Evolutionary conservation across 2,888 invertebrate species (phyloP), one percentile per base, ranked within the genome.

Genomic region (Masnerella sp.): DNA sequence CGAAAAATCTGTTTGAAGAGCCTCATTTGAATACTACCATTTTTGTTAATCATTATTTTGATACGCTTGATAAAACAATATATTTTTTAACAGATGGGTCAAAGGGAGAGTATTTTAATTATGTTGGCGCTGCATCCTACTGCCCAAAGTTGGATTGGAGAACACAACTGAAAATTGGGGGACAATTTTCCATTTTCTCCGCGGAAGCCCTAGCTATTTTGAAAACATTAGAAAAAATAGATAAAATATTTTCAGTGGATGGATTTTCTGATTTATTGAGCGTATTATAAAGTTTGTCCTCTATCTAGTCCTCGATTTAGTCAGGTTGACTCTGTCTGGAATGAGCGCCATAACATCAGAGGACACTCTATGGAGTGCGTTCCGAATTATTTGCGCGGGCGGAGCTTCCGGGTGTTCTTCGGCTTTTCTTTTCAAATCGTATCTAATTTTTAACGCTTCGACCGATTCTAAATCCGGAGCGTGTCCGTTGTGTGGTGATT

Each of bases 131-230:
- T 2, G 38, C 54, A 0, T 15, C 54, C 5, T 7, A 28, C 5
- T 49, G 25, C n/a, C 22, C 38, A 5, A 18, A 28, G n/a, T 40
- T 40, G 9, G n/a, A 40, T 12, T 25, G 54, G 38, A 2, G 3
- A 2, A 40, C 15, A 15, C 18, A n/a, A 3, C n/a, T 38, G 1
- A 54, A 54, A n/a, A n/a, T 54, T 2, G 15, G 25, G 4, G 15
- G 40, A 12, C 54, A 54, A 15, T 54, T 54, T n/a, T 54, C 40
- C 3, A 54, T 54, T 1, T 54, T 20, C 15, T 54, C 54, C 0
- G 25, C 40, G 9, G 54, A 54, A 22, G 52, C 52, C 12, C 11
- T 20, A 2, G 52, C 52, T 1, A 52, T 52, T 5, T 9, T n/a
- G 7, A 11, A 20, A 7, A 22, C 52, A 2, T 22, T 52, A 5